Conservation (phyloP, 35 echinoderm and acorn worm genomes). For the Diadema setosum region DNA sequence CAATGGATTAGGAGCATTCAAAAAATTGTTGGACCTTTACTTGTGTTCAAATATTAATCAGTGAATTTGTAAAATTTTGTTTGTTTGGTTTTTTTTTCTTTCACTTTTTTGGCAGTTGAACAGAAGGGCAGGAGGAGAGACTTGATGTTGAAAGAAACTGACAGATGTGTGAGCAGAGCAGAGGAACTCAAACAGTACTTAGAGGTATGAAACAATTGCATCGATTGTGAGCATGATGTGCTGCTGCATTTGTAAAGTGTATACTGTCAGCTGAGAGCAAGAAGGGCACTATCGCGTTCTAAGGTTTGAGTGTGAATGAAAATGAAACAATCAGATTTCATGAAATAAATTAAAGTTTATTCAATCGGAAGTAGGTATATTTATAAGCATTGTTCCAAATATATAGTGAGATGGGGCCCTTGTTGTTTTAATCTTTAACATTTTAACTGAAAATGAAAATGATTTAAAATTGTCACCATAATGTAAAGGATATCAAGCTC, state of each 20-base stretch:
- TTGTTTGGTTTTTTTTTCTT: not conserved
- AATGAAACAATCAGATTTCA: too few species aligned
- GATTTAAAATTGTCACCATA: too few species aligned
- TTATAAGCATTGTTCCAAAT: too few species aligned
- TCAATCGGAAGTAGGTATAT: not conserved
- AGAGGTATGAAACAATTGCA: constrained; percentile 12
- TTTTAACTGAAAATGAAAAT: not conserved
- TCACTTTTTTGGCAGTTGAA: not conserved
- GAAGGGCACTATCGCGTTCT: too few species aligned
- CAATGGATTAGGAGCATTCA: too few species aligned
- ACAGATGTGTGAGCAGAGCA: constrained; percentile 46
- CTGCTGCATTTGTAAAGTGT: not conserved
- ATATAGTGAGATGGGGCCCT: too few species aligned
- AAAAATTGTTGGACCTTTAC: not conserved
- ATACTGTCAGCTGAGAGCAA: not conserved
- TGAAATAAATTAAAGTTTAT: not conserved
- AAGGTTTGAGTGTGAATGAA: too few species aligned
- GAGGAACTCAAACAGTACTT: constrained; percentile 18
- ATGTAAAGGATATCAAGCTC: too few species aligned
- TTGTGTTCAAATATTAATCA: not conserved
- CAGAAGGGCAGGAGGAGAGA: constrained; percentile 31
- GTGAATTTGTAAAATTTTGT: not conserved
- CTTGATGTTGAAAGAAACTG: constrained; percentile 19
- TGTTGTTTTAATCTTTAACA: too few species aligned
- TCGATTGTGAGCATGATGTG: too few species aligned